Evolutionary conservation across 2,888 invertebrate species (phyloP).

Genomic region (Drosophila heteroneura): DNA sequence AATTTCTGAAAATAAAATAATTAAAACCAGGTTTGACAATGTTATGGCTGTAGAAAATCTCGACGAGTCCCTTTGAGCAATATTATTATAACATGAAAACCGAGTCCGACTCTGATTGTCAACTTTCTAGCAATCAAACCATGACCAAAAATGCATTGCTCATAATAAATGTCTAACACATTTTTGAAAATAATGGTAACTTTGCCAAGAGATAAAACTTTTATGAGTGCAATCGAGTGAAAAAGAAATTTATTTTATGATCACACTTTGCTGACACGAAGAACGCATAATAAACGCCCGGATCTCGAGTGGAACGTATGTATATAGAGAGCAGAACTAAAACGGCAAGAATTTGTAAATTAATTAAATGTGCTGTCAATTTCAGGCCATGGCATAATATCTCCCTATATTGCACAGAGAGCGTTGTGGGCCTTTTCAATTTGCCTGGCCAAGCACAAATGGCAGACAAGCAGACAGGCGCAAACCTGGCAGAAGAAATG

Average conservation of each 20-base stretch:
- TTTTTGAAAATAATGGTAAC: not conserved
- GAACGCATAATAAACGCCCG: conserved; percentile 1
- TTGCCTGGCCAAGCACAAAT: conserved; percentile 57
- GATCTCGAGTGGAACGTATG: conserved; percentile 28
- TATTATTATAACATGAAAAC: not conserved
- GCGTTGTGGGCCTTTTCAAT: conserved; percentile 49
- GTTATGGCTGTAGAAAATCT: not conserved
- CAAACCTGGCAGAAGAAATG: conserved; percentile 33
- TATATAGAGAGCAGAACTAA: conserved; percentile 1
- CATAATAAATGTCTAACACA: not conserved
- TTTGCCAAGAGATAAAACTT: not conserved
- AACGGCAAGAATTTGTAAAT: conserved; percentile 32
- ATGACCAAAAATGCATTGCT: not conserved
- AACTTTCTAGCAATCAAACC: not conserved
- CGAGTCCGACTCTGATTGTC: not conserved
- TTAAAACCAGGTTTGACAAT: not conserved
- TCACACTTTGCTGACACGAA: conserved; percentile 42
- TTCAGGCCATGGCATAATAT: conserved; percentile 26
- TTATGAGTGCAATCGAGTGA: conserved; percentile 22
- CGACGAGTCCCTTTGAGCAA: not conserved
- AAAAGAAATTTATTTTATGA: conserved; percentile 36
- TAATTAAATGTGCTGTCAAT: conserved; percentile 61
- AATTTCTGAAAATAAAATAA: not conserved
- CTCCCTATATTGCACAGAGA: conserved; percentile 13
- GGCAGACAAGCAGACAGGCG: not conserved